Evolutionary conservation across 2,888 invertebrate genomes (phyloP).

Genomic region (Xestia ashworthii): DNA sequence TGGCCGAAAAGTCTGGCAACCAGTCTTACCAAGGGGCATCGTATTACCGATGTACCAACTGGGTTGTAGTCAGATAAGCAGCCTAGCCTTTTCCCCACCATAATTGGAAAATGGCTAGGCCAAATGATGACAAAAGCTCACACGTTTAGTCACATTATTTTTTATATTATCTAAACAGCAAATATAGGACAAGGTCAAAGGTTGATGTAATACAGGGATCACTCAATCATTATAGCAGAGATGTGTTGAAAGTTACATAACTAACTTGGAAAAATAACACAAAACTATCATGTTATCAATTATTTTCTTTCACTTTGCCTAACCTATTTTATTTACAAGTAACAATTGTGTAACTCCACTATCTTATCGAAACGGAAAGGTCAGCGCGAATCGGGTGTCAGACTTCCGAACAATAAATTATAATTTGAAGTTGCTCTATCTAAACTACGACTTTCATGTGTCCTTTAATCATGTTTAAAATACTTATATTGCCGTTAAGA

Average conservation of each 20-base stretch:
- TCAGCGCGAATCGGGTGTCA: constrained; percentile 81
- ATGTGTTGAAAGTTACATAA: constrained; percentile 39
- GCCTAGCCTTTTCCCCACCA: too few species aligned
- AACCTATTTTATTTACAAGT: constrained; percentile 73
- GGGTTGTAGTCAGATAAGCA: too few species aligned
- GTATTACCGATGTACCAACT: too few species aligned
- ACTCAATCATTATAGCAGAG: constrained; percentile 21
- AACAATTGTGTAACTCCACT: constrained; percentile 78
- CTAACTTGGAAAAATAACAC: constrained; percentile 45
- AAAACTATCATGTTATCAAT: constrained; percentile 54
- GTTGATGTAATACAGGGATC: constrained; percentile 25
- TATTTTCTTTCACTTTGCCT: constrained; percentile 73
- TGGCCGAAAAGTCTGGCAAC: too few species aligned
- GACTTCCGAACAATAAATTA: constrained; percentile 83
- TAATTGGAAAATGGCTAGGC: too few species aligned
- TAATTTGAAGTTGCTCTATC: constrained; percentile 65
- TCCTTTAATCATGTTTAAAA: constrained; percentile 56
- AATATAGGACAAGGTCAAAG: constrained; percentile 32
- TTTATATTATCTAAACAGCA: neutral
- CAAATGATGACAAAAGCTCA: neutral
- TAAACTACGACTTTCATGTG: constrained; percentile 62
- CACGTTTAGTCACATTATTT: neutral
- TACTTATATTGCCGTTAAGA: constrained; percentile 11
- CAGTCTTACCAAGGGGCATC: too few species aligned
- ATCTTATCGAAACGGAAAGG: constrained; percentile 89